These are phyloP conservation scores for Chrysopa pallens DNA, from an alignment of 1,140 invertebrate genomes.

Conservation along the genomic window DNA sequence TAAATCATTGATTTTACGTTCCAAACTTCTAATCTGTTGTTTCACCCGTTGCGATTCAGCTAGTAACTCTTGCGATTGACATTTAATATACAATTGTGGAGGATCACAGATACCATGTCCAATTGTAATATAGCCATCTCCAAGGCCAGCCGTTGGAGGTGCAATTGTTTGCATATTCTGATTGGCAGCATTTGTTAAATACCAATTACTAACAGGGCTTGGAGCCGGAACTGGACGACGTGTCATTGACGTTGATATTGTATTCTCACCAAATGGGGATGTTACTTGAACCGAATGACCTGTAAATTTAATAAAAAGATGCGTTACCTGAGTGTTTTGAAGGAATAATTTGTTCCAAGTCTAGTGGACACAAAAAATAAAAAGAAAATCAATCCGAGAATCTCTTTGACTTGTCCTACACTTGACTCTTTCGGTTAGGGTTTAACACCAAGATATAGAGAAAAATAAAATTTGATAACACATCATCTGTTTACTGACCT, in stretches of 20 bases:
- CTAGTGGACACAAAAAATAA: too few species aligned
- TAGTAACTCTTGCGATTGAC: slow-evolving; percentile 23
- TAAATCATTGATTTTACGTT: slow-evolving; percentile 44
- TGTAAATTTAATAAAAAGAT: neutral
- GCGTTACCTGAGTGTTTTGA: too few species aligned
- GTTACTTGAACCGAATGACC: slow-evolving; percentile 11
- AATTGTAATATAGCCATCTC: slow-evolving; percentile 29
- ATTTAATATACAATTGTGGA: slow-evolving; percentile 19
- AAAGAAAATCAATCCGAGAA: too few species aligned
- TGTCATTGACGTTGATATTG: slow-evolving; percentile 20
- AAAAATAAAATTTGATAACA: too few species aligned
- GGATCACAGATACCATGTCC: slow-evolving; percentile 24
- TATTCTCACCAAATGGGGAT: slow-evolving; percentile 12
- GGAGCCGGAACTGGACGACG: slow-evolving; percentile 29
- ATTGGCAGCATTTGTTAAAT: slow-evolving; percentile 22
- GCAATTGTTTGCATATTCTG: slow-evolving; percentile 14
- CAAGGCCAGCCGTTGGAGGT: slow-evolving; percentile 10
- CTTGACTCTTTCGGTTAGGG: too few species aligned
- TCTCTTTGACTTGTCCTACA: too few species aligned
- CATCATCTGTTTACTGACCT: slow-evolving; percentile 10
- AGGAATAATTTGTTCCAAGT: too few species aligned
- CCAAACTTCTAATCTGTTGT: slow-evolving; percentile 39
- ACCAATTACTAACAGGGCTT: slow-evolving; percentile 33
- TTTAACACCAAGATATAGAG: too few species aligned
- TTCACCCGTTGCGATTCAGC: slow-evolving; percentile 42